Evolutionary conservation across 1,140 invertebrate genomes (phyloP).

Genomic region (Polypedilum vanderplanki): DNA sequence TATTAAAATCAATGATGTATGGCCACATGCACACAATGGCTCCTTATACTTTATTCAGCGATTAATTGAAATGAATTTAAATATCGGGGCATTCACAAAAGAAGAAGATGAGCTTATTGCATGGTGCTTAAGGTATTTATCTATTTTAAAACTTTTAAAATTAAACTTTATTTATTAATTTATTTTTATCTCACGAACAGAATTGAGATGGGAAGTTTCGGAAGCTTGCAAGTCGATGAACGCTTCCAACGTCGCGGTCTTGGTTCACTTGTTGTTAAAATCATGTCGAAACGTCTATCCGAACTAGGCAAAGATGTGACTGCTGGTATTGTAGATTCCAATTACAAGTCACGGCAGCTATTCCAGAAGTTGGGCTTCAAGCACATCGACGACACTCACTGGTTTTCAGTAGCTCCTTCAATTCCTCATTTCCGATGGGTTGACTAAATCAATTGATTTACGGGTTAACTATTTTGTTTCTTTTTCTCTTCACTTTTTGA

Average conservation of each 20-base stretch:
- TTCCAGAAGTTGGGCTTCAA: slow-evolving; percentile 42
- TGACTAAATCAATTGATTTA: neutral
- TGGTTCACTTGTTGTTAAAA: slow-evolving; percentile 38
- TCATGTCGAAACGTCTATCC: slow-evolving; percentile 38
- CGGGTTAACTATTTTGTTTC: no score
- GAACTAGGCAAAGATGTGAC: slow-evolving; percentile 40
- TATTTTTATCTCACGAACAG: neutral
- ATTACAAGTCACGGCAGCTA: slow-evolving; percentile 37
- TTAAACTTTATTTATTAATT: neutral
- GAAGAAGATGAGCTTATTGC: slow-evolving; percentile 33
- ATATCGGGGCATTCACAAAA: slow-evolving; percentile 35
- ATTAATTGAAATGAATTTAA: slow-evolving; percentile 35
- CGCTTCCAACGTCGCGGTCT: slow-evolving; percentile 40
- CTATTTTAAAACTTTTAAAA: no score
- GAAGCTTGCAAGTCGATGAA: slow-evolving; percentile 40
- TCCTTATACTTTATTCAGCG: slow-evolving; percentile 33
- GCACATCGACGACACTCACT: slow-evolving; percentile 37
- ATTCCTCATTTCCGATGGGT: slow-evolving; percentile 23
- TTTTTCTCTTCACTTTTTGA: no score
- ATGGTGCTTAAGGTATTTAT: slow-evolving; percentile 34
- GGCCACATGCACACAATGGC: slow-evolving; percentile 34
- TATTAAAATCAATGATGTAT: slow-evolving; percentile 32
- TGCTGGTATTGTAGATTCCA: slow-evolving; percentile 37
- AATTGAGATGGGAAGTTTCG: slow-evolving; percentile 40
- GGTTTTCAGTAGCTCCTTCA: slow-evolving; percentile 32